Evolutionary conservation across 1,140 invertebrate genomes (phyloP).

Genomic region (Oedothorax gibbosus): DNA sequence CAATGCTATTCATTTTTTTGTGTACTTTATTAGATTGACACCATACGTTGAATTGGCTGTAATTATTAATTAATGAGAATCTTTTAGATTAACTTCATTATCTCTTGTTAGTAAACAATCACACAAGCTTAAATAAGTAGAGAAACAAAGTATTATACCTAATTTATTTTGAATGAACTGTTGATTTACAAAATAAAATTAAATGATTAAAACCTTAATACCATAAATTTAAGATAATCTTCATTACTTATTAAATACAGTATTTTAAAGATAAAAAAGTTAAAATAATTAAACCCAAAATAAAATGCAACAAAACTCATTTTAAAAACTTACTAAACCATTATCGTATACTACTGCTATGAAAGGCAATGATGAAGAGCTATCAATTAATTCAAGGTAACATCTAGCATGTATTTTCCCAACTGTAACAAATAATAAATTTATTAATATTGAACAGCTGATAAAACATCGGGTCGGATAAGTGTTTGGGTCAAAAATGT

Average conservation of each 20-base stretch:
- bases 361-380: constrained; percentile 43
- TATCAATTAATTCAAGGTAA: constrained; percentile 42
- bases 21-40: too few species aligned
- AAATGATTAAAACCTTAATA: background rate
- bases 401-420: constrained; percentile 44
- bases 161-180: background rate
- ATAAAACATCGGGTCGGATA: too few species aligned
- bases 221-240: background rate
- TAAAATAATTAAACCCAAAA: background rate
- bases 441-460: background rate
- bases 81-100: too few species aligned
- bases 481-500: too few species aligned
- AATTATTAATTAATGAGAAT: too few species aligned
- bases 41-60: too few species aligned
- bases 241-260: background rate
- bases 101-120: too few species aligned
- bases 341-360: constrained; percentile 46
- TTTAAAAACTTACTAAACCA: constrained; percentile 23
- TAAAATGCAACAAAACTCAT: background rate
- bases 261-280: background rate
- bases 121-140: too few species aligned
- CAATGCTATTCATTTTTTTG: too few species aligned
- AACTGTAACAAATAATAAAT: constrained; percentile 18
- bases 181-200: background rate
- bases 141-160: too few species aligned